phyloP scores from a whole-genome alignment of 1,140 invertebrate genomes.

The Bombus pascuorum region DNA sequence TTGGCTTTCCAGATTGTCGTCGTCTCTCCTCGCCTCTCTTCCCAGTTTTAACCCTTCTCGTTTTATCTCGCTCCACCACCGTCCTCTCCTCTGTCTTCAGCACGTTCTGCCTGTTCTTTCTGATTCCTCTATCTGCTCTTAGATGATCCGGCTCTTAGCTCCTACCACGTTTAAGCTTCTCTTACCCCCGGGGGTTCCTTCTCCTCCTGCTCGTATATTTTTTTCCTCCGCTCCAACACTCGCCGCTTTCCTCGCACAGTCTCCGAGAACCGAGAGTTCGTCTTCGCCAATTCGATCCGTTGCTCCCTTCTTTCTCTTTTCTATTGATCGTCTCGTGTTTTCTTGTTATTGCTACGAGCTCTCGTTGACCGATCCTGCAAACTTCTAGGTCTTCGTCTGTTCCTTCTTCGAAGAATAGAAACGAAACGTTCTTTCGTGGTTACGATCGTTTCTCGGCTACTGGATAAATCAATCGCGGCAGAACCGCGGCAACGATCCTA shows the following conservation, averaged over 20 bases:
- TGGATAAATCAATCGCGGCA: slow-evolving; percentile 46
- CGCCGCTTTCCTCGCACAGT: background rate
- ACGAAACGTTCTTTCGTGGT: background rate
- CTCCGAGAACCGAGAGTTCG: background rate
- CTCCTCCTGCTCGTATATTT: background rate
- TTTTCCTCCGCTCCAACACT: slow-evolving; percentile 1
- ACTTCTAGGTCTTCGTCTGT: background rate
- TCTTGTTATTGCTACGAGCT: background rate
- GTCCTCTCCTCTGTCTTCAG: background rate
- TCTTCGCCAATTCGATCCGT: slow-evolving; percentile 3
- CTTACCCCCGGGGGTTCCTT: background rate
- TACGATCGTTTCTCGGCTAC: slow-evolving; percentile 19
- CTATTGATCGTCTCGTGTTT: background rate
- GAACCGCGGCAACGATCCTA: background rate
- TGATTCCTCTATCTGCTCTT: slow-evolving; percentile 58
- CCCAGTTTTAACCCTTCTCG: slow-evolving; percentile 10
- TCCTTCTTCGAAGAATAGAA: background rate
- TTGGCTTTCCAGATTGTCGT: slow-evolving; percentile 37
- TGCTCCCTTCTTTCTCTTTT: background rate
- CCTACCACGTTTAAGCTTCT: slow-evolving; percentile 36
- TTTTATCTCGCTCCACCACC: background rate
- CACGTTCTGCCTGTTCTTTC: slow-evolving; percentile 55
- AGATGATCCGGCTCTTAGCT: slow-evolving; percentile 49
- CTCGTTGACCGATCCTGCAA: no score
- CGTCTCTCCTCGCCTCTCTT: background rate